Conservation (phyloP, 2,888 invertebrate species). For the Amaurobius ferox region DNA sequence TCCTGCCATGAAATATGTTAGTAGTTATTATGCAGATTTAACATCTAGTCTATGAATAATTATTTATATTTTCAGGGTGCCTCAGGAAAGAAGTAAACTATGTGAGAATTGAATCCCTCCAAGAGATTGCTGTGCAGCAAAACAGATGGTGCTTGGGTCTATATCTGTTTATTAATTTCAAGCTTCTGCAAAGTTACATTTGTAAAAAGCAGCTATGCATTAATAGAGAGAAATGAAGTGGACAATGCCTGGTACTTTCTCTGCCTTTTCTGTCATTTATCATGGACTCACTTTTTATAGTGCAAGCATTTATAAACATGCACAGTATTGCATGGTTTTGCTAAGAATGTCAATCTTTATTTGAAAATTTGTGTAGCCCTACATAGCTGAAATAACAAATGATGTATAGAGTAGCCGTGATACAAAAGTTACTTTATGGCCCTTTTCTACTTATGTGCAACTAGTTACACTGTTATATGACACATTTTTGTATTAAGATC, state of each 20-base stretch:
- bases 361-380: not conserved
- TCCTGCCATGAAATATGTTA: too few species aligned
- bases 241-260: not conserved
- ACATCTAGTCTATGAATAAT: too few species aligned
- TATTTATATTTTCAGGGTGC: slow-evolving; percentile 44
- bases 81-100: slow-evolving; percentile 44
- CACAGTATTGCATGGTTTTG: not conserved
- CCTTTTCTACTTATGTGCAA: not conserved
- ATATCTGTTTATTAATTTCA: slow-evolving; percentile 17
- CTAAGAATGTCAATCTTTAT: not conserved
- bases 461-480: not conserved
- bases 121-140: slow-evolving; percentile 18
- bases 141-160: slow-evolving; percentile 32
- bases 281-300: slow-evolving; percentile 9
- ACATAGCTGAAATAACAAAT: not conserved
- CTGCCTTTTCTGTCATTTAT: slow-evolving; percentile 14
- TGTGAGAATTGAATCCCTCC: slow-evolving; percentile 36
- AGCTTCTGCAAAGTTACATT: slow-evolving; percentile 26
- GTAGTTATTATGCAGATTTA: too few species aligned
- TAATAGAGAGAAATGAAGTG: not conserved
- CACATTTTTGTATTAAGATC: not conserved
- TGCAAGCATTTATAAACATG: not conserved
- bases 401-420: not conserved
- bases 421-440: not conserved
- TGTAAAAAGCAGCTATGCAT: slow-evolving; percentile 5